Conservation (phyloP, 2,113 vertebrate species). For the Holacanthus passer region DNA sequence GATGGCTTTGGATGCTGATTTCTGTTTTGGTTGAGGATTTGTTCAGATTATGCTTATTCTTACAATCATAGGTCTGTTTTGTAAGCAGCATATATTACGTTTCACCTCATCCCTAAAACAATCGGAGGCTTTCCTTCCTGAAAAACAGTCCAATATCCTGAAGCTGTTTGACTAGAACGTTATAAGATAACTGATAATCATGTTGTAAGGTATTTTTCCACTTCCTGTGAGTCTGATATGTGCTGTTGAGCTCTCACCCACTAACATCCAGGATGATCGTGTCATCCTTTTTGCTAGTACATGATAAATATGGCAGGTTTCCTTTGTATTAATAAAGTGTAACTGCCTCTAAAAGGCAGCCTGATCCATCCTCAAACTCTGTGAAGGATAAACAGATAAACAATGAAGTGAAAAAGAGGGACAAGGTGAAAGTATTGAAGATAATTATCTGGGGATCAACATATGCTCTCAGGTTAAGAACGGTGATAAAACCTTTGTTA, state of each 20-base stretch:
- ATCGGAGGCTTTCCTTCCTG: neutral
- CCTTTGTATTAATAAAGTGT: neutral
- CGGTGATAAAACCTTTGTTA: constrained; percentile 12
- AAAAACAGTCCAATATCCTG: neutral
- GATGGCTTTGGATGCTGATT: neutral
- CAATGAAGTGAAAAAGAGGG: neutral
- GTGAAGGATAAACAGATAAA: constrained; percentile 27
- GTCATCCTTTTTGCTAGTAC: neutral
- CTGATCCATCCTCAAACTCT: constrained; percentile 16
- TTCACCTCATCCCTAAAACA: neutral
- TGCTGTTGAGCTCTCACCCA: neutral
- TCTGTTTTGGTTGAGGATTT: neutral
- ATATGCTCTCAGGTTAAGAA: constrained; percentile 9
- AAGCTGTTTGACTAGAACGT: constrained; percentile 4
- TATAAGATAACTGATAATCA: constrained; percentile 33
- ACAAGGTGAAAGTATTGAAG: constrained; percentile 31
- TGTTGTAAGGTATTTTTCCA: constrained; percentile 9
- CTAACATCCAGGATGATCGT: neutral
- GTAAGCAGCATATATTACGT: neutral
- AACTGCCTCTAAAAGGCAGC: neutral
- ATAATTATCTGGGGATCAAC: constrained; percentile 31
- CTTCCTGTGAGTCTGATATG: neutral
- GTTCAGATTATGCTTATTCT: neutral
- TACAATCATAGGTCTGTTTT: neutral
- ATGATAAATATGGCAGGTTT: neutral